Evolutionary conservation across 2,797 vertebrate species (phyloP), one percentile per base, ranked within the genome.

Genomic region (Urosaurus nigricauda): DNA sequence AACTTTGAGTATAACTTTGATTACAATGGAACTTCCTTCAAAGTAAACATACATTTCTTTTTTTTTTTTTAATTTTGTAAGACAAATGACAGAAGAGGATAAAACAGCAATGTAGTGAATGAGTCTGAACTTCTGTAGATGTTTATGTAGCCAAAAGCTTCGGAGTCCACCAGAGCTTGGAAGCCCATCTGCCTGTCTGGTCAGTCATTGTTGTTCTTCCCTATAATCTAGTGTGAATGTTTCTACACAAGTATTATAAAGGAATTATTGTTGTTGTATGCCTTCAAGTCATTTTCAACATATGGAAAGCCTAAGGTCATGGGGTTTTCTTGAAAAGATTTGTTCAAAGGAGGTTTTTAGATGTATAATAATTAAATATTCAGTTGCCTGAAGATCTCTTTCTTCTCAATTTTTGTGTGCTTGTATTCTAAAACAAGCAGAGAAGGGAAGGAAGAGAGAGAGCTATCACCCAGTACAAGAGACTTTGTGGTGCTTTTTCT

Each of bases 171-270:
- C 65, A 29, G 63, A 65, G 63, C 26, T 26, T 65, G 29, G 26
- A 3, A 65, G 63, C 63, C 63, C 26, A 29, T 40, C 37, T 65
- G 37, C 47, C 2, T 68, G 32, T 5, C 43, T 86, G 58, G n/a
- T 51, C 60, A 79, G 60, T 40, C 70, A 60, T 85, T 74, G 60
- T 7, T 75, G 29, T 75, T 16, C 16, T 68, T 79, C 24, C 29
- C n/a, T 68, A 86, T 53, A 53, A 53, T 17, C 11, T 35, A 56
- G 19, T 21, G n/a, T 68, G n/a, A 37, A 65, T 26, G 12, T 79
- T 79, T 68, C 65, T 86, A 77, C 63, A 68, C 14, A 53, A 79
- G 85, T 53, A 79, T 70, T 86, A 60, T 79, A n/a, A 24, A 58
- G 51, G n/a, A 19, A 51, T 79, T 51, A 7, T 51, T 51, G 47